Conservation (phyloP, 2,797 vertebrate species). For the Premnoplex brunnescens region DNA sequence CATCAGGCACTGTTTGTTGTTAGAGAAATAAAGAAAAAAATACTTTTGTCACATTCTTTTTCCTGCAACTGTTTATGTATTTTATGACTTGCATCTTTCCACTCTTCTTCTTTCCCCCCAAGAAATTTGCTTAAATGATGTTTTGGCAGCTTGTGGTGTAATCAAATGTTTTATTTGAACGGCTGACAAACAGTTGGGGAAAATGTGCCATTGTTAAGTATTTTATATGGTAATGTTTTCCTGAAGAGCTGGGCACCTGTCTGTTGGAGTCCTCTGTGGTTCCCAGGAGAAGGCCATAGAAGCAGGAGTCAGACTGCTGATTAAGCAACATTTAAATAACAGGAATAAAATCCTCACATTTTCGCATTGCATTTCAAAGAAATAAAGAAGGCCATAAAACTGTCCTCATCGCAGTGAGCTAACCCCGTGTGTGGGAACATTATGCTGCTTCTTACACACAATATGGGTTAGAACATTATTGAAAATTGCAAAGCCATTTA, state of each 20-base stretch:
- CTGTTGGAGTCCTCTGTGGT: not conserved
- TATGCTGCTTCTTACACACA: not conserved
- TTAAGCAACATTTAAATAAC: not conserved
- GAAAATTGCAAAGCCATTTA: slow-evolving; percentile 30
- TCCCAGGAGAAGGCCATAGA: not conserved
- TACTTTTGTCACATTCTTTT: not conserved
- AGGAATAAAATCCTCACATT: slow-evolving; percentile 24
- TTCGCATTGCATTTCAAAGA: slow-evolving; percentile 15
- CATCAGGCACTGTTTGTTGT: not conserved
- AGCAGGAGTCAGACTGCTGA: not conserved
- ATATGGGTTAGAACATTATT: not conserved
- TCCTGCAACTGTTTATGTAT: not conserved
- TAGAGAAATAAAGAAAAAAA: not conserved
- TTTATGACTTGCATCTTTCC: not conserved
- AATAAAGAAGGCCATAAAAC: slow-evolving; percentile 23
- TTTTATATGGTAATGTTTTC: not conserved
- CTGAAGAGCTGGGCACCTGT: slow-evolving; percentile 27
- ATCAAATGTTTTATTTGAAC: not conserved
- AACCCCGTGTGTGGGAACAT: slow-evolving; percentile 25
- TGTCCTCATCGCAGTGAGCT: slow-evolving; percentile 15
- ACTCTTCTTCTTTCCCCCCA: not conserved
- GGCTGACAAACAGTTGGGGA: not conserved
- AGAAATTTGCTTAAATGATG: not conserved
- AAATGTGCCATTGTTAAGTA: not conserved
- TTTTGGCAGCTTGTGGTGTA: slow-evolving; percentile 12